Percentiles rank a stretch among this genome's conserved stretches.
These are phyloP conservation scores for Ditula angustiorana DNA, from an alignment of 2,888 invertebrate species.

Conservation along the genomic window DNA sequence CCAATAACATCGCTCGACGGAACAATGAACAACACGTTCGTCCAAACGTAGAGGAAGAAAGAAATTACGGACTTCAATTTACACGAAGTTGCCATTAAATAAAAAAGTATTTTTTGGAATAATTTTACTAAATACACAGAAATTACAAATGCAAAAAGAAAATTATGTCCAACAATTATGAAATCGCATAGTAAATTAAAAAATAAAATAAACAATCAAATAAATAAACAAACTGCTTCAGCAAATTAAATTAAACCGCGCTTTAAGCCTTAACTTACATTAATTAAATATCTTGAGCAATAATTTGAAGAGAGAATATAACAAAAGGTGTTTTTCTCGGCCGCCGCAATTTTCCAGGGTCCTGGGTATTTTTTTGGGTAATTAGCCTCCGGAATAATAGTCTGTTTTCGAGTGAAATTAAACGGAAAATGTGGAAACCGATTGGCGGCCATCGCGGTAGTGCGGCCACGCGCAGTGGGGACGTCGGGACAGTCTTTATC, in stretches of 20 bases:
- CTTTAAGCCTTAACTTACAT: neutral
- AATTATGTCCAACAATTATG: too few species aligned
- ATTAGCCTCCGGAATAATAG: conserved; percentile 2
- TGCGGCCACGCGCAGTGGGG: neutral
- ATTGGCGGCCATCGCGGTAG: conserved; percentile 1
- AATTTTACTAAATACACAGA: too few species aligned
- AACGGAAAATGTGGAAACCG: conserved; percentile 12
- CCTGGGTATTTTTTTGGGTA: conserved; percentile 1
- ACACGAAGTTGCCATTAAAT: too few species aligned
- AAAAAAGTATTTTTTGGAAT: too few species aligned
- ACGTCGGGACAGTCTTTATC: neutral
- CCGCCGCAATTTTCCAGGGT: neutral
- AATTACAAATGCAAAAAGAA: too few species aligned
- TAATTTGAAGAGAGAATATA: neutral
- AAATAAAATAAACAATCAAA: too few species aligned
- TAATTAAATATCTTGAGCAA: neutral
- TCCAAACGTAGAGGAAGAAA: too few species aligned
- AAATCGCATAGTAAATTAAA: too few species aligned
- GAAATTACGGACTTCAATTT: too few species aligned
- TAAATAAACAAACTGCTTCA: too few species aligned
- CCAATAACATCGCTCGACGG: too few species aligned
- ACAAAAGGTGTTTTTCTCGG: conserved; percentile 12
- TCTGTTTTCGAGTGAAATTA: conserved; percentile 13
- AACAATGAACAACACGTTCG: too few species aligned
- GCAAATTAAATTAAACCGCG: neutral